These are phyloP conservation scores for Seison nebaliae DNA, from an alignment of 1,140 invertebrate species.

Conservation along the genomic window DNA sequence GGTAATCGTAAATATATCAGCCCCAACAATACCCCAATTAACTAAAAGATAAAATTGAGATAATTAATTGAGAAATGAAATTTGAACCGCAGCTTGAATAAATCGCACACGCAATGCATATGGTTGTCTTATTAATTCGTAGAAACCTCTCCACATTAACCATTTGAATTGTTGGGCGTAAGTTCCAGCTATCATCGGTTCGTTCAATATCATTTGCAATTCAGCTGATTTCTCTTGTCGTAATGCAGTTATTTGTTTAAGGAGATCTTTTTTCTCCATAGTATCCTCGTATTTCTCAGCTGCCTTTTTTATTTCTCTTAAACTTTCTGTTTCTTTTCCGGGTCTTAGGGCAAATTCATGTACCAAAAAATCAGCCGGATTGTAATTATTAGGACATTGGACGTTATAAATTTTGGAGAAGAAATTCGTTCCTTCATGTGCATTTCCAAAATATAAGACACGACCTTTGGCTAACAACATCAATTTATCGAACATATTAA, in stretches of 20 bases:
- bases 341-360: conserved; percentile 3
- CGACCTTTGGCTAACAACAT: conserved; percentile 6
- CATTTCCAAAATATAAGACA: conserved; percentile 3
- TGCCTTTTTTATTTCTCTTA: too few species aligned
- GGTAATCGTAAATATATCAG: conserved; percentile 8
- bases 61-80: neutral
- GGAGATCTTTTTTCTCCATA: too few species aligned
- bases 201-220: too few species aligned
- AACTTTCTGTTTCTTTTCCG: too few species aligned
- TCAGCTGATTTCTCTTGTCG: too few species aligned
- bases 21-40: conserved; percentile 5
- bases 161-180: conserved; percentile 12
- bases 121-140: conserved; percentile 2
- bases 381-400: conserved; percentile 3
- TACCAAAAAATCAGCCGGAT: conserved; percentile 12
- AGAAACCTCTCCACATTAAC: conserved; percentile 9
- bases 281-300: too few species aligned
- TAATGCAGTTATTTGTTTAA: too few species aligned
- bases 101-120: conserved; percentile 5
- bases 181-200: too few species aligned
- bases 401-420: too few species aligned
- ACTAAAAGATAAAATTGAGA: neutral
- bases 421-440: neutral
- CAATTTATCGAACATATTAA: conserved; percentile 50
- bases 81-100: conserved; percentile 8